Conservation (phyloP, 2,888 invertebrate species). For the Hemicrepidius hirtus region DNA sequence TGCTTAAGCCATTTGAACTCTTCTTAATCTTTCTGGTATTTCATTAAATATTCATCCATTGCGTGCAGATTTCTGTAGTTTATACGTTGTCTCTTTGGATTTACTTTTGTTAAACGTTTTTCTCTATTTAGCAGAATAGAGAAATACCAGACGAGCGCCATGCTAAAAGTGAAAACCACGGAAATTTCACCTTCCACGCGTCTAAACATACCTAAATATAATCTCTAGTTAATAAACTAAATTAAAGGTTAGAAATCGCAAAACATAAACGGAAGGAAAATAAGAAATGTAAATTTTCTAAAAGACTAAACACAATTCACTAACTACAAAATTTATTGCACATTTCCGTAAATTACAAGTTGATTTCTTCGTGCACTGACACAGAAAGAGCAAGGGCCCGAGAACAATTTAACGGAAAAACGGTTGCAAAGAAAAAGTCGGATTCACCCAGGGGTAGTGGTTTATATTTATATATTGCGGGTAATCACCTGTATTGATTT, state of each 20-base stretch:
- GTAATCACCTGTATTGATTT: too few relatives aligned
- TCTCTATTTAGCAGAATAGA: background rate
- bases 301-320: constrained; percentile 11
- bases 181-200: background rate
- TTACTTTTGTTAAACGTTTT: background rate
- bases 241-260: background rate
- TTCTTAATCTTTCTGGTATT: background rate
- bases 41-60: background rate
- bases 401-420: too few relatives aligned
- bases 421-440: too few relatives aligned
- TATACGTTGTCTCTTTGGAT: background rate
- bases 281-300: background rate
- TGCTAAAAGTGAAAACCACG: background rate
- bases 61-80: background rate
- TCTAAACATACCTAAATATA: constrained; percentile 11
- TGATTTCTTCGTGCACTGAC: background rate
- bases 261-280: background rate
- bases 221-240: background rate
- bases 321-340: background rate
- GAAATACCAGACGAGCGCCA: background rate
- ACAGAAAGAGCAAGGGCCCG: background rate
- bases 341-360: background rate
- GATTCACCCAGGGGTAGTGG: too few relatives aligned
- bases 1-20: background rate
- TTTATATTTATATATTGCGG: too few relatives aligned